Conservation (phyloP, 2,113 vertebrate genomes). For the Pygoscelis adeliae region DNA sequence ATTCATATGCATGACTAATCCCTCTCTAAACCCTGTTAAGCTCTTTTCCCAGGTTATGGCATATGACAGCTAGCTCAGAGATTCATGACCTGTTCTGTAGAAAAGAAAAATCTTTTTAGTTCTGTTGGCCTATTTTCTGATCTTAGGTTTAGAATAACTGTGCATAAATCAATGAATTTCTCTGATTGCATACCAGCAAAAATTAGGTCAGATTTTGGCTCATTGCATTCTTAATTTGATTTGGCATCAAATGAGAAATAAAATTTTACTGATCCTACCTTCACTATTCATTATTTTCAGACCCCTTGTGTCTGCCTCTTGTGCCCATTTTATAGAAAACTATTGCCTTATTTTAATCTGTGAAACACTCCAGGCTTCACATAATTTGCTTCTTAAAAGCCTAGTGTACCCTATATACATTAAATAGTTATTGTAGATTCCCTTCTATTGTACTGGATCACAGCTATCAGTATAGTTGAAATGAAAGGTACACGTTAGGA, state of each 20-base stretch:
- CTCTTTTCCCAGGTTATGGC: constrained; percentile 6
- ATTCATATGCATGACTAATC: constrained; percentile 39
- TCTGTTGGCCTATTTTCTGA: background rate
- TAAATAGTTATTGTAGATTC: background rate
- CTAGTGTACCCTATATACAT: background rate
- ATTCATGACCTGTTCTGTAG: background rate
- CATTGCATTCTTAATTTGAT: background rate
- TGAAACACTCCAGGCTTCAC: background rate
- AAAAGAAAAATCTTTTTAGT: background rate
- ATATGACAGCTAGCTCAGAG: background rate
- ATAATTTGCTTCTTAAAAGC: background rate
- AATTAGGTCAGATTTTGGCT: background rate
- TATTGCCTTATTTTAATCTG: background rate
- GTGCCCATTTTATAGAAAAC: background rate
- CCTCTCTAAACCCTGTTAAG: constrained; percentile 32
- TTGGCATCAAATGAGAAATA: background rate
- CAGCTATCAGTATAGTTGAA: background rate
- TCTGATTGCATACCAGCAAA: background rate
- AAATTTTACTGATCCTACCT: background rate
- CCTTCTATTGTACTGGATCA: background rate
- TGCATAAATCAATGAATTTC: background rate
- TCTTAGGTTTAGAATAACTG: background rate
- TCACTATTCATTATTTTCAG: background rate
- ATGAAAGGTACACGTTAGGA: background rate
- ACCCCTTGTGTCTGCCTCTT: background rate